phyloP scores from a whole-genome alignment of 1,140 invertebrate genomes.

The Achatina immaculata region DNA sequence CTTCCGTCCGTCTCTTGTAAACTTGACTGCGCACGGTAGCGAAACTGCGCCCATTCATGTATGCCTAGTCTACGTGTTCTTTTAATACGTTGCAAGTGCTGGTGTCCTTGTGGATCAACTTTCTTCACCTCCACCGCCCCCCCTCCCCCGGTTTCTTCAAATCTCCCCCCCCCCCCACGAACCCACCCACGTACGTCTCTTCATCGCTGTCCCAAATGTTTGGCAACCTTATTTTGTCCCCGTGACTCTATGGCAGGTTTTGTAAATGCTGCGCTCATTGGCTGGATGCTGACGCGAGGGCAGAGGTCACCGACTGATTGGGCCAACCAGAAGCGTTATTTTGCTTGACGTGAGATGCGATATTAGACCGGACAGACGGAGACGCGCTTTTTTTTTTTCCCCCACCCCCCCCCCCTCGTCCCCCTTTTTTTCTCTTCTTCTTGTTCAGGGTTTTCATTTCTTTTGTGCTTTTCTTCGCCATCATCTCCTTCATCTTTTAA shows the following conservation, averaged over 20 bases:
- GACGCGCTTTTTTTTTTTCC: not conserved
- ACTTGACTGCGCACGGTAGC: not conserved
- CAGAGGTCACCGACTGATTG: constrained; percentile 26
- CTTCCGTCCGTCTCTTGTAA: not conserved
- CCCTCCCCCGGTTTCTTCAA: not conserved
- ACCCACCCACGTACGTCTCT: not conserved
- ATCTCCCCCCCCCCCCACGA: not conserved
- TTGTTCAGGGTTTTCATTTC: not conserved
- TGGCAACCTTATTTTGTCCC: constrained; percentile 11
- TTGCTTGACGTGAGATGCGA: not conserved
- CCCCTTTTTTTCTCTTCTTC: not conserved
- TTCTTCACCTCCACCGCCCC: not conserved
- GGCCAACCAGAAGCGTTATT: not conserved
- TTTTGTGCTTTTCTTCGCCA: not conserved
- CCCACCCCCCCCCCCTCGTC: not conserved
- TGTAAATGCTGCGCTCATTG: constrained; percentile 26
- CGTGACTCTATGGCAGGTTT: not conserved
- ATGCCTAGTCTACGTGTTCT: not conserved
- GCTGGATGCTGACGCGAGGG: constrained; percentile 24
- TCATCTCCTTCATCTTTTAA: not conserved
- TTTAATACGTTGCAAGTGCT: not conserved
- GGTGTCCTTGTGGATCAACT: not conserved
- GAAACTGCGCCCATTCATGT: not conserved
- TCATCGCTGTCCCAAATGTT: not conserved
- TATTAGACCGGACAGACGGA: constrained; percentile 7